Base-by-base conservation (phyloP, 1,140 invertebrate species). In the Bombus superbus region DNA sequence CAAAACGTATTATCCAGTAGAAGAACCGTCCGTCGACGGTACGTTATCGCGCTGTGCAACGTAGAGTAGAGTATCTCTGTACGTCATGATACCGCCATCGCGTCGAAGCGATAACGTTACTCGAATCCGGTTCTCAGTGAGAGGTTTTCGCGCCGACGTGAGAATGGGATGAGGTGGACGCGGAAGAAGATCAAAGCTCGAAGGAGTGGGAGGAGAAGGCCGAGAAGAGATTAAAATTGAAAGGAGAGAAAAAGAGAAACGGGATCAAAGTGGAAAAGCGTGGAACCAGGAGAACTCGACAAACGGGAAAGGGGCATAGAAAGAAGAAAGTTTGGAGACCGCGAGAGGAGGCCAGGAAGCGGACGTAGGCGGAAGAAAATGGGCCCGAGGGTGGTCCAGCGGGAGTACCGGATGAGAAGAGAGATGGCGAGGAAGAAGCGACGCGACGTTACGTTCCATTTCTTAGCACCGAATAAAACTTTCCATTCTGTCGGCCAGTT, bases 361-460 rank as follows among this genome's bases (percentile, higher is more conserved):
- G 32, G 74, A n/a, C 18, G n/a, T 13, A 32, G 18, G 5, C 11
- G 22, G 4, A 38, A 25, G 57, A 84, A 40, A 86, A 83, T 57
- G 22, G 68, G 25, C 5, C 25, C 25, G n/a, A 53, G 44, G 35
- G 32, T n/a, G 13, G 35, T 69, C 40, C 53, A 42, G 53, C 35
- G 42, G 32, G 40, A 62, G 64, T 28, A 42, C 28, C 28, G 59
- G 64, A 83, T 40, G 42, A 3, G n/a, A 44, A 72, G 42, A 78
- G 76, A 81, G 32, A 57, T 40, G 76, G 38, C 57, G 53, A 76
- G 53, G 40, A 76, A 64, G 40, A 72, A 77, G 53, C 32, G 47
- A 38, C 38, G 28, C 11, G n/a, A 68, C 44, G 78, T 89, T 84
- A 85, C 81, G 44, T 82, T 89, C 62, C 78, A 87, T 90, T 89